These are phyloP conservation scores for Lasioglossum baleicum DNA, from an alignment of 1,140 invertebrate genomes.

Conservation along the genomic window DNA sequence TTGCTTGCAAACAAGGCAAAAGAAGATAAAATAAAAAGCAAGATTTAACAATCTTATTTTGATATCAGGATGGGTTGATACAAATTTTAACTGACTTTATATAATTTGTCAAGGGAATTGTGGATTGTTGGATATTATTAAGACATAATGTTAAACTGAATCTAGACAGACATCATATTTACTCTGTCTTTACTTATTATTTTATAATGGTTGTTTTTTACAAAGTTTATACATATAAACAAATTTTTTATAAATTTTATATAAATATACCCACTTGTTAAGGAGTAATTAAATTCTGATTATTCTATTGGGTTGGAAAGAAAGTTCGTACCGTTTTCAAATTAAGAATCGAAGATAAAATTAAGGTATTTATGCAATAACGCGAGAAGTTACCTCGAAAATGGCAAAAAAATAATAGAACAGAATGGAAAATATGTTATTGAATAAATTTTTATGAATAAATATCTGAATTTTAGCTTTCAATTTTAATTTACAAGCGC, in stretches of 20 bases:
- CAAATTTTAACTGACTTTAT: neutral
- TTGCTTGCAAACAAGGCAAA: conserved; percentile 11
- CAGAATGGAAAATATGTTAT: too few relatives aligned
- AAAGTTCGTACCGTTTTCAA: too few relatives aligned
- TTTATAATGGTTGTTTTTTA: neutral
- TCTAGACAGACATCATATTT: too few relatives aligned
- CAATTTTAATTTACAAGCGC: too few relatives aligned
- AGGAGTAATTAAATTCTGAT: neutral
- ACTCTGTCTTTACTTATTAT: neutral
- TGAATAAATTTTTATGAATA: too few relatives aligned
- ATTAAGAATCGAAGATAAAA: too few relatives aligned
- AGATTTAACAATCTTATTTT: conserved; percentile 29
- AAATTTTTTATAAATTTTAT: neutral
- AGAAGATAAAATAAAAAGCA: conserved; percentile 4
- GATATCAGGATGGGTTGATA: neutral
- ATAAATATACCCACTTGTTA: neutral
- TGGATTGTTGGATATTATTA: neutral
- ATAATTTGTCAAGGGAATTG: neutral
- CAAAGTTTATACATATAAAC: neutral
- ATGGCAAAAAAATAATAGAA: too few relatives aligned
- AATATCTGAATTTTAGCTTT: too few relatives aligned
- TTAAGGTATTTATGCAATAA: too few relatives aligned
- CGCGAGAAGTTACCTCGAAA: too few relatives aligned
- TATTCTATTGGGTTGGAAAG: neutral
- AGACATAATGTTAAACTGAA: neutral